These are phyloP conservation scores for Myodes glareolus DNA, from an alignment of 2,113 vertebrate species.

Conservation along the genomic window DNA sequence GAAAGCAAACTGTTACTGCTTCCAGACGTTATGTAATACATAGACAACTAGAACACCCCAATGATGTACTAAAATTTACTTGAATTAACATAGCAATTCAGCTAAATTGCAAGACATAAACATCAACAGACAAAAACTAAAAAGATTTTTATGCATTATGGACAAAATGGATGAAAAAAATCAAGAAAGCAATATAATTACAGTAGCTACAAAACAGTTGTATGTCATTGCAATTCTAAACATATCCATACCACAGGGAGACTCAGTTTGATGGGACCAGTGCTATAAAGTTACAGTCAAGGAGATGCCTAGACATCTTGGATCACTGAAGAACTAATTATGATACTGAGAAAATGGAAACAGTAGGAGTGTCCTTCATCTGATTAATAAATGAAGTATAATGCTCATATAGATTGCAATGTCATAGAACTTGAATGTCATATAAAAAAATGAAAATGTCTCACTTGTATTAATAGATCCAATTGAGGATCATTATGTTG, in stretches of 20 bases:
- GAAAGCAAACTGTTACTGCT: neutral
- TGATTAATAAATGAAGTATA: neutral
- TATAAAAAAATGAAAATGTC: neutral
- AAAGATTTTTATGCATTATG: neutral
- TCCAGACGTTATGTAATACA: neutral
- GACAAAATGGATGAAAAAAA: neutral
- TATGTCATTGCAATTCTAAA: neutral
- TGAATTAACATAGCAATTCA: too few relatives aligned
- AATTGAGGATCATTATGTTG: neutral
- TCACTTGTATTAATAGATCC: neutral
- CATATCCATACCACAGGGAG: too few relatives aligned
- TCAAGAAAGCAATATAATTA: neutral
- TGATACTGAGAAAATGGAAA: neutral
- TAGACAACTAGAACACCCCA: neutral
- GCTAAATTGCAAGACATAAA: neutral
- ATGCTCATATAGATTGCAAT: neutral
- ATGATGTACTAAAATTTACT: neutral
- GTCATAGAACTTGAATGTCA: neutral
- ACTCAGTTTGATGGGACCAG: neutral
- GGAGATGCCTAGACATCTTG: neutral
- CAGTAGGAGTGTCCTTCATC: neutral
- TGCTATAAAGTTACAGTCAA: neutral
- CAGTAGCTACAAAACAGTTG: neutral
- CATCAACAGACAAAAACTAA: neutral
- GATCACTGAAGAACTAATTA: neutral